These are phyloP conservation scores for Platycheirus rosarum DNA, from an alignment of 2,888 invertebrate species.

Conservation along the genomic window DNA sequence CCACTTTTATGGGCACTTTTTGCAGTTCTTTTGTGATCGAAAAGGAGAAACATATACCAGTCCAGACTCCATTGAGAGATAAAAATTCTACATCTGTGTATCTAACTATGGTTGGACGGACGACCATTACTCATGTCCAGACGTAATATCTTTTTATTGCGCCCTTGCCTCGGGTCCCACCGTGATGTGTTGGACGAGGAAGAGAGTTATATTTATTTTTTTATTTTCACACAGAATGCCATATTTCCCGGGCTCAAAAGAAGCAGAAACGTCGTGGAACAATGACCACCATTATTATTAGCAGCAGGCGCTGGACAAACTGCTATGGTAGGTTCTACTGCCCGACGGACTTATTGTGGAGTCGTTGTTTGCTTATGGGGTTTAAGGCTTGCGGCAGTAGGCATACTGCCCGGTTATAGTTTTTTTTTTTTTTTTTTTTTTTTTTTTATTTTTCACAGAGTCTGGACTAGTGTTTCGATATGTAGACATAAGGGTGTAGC, in stretches of 20 bases:
- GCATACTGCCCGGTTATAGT: slow-evolving; percentile 56
- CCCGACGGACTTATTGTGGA: slow-evolving; percentile 1
- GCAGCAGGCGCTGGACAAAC: slow-evolving; percentile 4
- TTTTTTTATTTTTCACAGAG: slow-evolving; percentile 2
- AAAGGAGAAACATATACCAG: slow-evolving; percentile 7
- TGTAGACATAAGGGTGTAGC: slow-evolving; percentile 17
- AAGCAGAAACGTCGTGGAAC: slow-evolving; percentile 46
- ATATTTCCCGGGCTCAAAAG: slow-evolving; percentile 40
- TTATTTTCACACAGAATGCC: slow-evolving; percentile 30
- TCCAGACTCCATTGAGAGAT: slow-evolving; percentile 47
- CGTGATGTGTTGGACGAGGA: slow-evolving; percentile 1
- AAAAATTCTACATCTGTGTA: slow-evolving; percentile 33
- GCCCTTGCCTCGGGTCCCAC: slow-evolving; percentile 8
- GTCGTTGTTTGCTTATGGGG: slow-evolving; percentile 37
- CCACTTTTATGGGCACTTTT: slow-evolving; percentile 53
- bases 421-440: slow-evolving; percentile 29
- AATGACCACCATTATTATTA: slow-evolving; percentile 51
- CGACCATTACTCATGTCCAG: slow-evolving; percentile 66
- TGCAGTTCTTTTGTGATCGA: slow-evolving; percentile 5
- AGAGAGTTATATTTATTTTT: slow-evolving; percentile 20
- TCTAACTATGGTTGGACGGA: background rate
- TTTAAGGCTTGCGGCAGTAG: slow-evolving; percentile 37
- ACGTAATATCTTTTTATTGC: slow-evolving; percentile 49
- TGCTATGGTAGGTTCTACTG: background rate
- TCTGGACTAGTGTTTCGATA: slow-evolving; percentile 19